Percentiles rank a stretch among this genome's conserved stretches.
These are phyloP conservation scores for Carettochelys insculpta DNA, from an alignment of 2,113 vertebrate species.

Conservation along the genomic window DNA sequence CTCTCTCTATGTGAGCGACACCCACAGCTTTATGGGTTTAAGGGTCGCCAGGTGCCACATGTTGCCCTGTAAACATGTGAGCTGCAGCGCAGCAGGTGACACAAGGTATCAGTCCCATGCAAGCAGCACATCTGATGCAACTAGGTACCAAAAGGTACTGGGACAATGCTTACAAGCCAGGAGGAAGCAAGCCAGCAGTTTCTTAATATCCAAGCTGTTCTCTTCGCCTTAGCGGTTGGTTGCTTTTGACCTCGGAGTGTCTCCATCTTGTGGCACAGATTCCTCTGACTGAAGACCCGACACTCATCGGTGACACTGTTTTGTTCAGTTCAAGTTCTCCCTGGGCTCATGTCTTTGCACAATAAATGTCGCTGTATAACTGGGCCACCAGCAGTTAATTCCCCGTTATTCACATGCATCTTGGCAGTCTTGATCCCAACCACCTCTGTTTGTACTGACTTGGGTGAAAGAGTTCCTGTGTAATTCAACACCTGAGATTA, in stretches of 20 bases:
- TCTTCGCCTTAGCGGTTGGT: accelerated
- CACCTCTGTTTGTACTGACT: constrained; percentile 69
- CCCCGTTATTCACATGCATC: constrained; percentile 44
- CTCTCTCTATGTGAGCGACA: neutral
- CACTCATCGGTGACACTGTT: neutral
- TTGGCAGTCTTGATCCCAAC: constrained; percentile 64
- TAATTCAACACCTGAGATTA: constrained; percentile 76
- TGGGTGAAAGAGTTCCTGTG: constrained; percentile 71
- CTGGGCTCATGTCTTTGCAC: neutral
- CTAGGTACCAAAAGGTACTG: neutral
- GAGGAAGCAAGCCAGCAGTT: accelerated
- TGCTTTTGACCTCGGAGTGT: neutral
- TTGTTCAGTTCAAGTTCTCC: neutral
- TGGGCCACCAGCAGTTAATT: constrained; percentile 9
- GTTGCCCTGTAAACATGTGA: neutral
- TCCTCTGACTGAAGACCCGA: neutral
- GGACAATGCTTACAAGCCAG: neutral
- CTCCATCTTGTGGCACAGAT: neutral
- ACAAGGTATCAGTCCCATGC: neutral
- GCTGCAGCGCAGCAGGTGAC: accelerated
- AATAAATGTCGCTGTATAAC: neutral
- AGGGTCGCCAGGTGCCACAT: neutral
- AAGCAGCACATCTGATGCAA: accelerated
- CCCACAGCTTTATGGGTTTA: neutral
- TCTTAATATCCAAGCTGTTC: accelerated